Conservation (phyloP, 2,797 vertebrate species). For the Microctenopoma stevenorrisi region DNA sequence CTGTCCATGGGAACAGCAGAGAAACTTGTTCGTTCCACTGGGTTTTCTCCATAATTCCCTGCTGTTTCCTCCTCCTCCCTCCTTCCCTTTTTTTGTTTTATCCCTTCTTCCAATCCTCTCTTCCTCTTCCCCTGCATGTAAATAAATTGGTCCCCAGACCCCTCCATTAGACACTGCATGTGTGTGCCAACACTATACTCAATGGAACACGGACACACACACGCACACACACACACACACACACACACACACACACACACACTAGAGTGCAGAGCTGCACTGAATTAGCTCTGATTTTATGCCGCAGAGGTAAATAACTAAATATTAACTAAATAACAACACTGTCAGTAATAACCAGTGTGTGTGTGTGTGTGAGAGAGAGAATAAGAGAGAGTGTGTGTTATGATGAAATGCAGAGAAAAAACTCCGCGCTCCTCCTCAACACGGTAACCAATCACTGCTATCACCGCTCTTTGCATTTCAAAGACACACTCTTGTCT, state of each 20-base stretch:
- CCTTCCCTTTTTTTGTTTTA: constrained; percentile 60
- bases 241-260: constrained; percentile 15
- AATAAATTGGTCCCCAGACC: constrained; percentile 84
- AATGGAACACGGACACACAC: constrained; percentile 24
- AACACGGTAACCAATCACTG: constrained; percentile 67
- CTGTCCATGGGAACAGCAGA: constrained; percentile 61
- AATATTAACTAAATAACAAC: constrained; percentile 45
- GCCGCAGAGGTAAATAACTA: constrained; percentile 73
- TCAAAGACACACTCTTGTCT: constrained; percentile 81
- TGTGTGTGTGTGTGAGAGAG: constrained; percentile 19
- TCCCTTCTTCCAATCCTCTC: constrained; percentile 54
- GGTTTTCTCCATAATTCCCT: constrained; percentile 72
- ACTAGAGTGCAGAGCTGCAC: constrained; percentile 52
- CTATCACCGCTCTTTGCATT: constrained; percentile 80
- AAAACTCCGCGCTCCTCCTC: constrained; percentile 67
- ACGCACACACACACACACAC: constrained; percentile 9
- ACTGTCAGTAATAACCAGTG: constrained; percentile 68
- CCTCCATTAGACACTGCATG: constrained; percentile 47
- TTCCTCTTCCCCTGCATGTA: constrained; percentile 77
- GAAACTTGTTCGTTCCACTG: constrained; percentile 63
- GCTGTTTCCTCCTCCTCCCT: constrained; percentile 56
- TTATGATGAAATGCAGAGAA: constrained; percentile 74
- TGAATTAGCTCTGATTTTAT: constrained; percentile 62
- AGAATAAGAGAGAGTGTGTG: constrained; percentile 30
- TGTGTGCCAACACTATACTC: constrained; percentile 27